Evolutionary conservation across 2,113 vertebrate genomes (phyloP), one percentile per base, ranked within the genome.

Genomic region (Triplophysa dalaica): DNA sequence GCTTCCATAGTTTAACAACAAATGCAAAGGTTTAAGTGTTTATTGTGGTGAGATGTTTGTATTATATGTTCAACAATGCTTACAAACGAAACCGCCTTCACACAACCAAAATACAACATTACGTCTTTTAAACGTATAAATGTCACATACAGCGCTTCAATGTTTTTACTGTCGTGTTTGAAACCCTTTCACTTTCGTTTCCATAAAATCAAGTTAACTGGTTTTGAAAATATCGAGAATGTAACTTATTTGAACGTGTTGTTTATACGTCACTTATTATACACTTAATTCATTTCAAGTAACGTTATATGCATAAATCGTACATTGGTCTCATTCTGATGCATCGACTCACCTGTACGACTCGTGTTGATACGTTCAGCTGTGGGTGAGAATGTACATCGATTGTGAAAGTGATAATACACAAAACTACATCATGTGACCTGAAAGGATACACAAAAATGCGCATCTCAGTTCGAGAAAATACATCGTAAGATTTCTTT

Each of bases 361-460:
- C 16, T 26, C 13, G 22, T 11, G 68, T 17, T 7, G 68, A 3
- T 16, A 4, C 9, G 24, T 29, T 10, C 24, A 11, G 24, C 4
- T 29, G 48, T 21, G 3, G 2, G 8, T 33, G 1, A 9, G 12
- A 8, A 3, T 14, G 13, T 41, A 54, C 48, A 43, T 7, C 33
- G 21, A 65, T 75, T 64, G 24, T 56, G 77, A 79, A 79, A 83
- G 81, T 82, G 14, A 70, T 10, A 3, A 19, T 6, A 2, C 2
- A 12, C 1, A 52, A n/a, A 68, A 26, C 56, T n/a, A 12, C 38
- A 17, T 13, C 10, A 1, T 26, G 29, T n/a, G 48, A 52, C 8
- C 67, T 22, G 3, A 26, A 7, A 9, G 21, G 45, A 17, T 16
- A 50, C 24, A 13, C 24, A 50, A 17, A 13, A 56, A 24, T 45